A percentile compares a stretch with the other conserved stretches of the same genome.
Conservation (phyloP, 64 coral and sea anemone species). For the Hydrozoanthus tunicans region DNA sequence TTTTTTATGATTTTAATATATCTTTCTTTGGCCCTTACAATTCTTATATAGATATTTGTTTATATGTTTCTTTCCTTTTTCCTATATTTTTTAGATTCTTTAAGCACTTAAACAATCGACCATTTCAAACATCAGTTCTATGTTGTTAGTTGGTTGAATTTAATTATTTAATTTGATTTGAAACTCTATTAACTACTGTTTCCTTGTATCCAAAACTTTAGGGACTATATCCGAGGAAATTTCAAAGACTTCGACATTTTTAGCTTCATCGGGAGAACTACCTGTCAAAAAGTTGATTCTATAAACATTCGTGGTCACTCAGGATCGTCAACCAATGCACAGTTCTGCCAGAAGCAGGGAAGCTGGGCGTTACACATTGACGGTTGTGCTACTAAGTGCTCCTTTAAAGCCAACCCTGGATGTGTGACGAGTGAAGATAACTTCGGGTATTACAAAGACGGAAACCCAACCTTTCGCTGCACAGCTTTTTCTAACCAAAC, state of each 20-base stretch:
- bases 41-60: too few relatives aligned
- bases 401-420: slow-evolving; percentile 37
- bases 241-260: slow-evolving; percentile 2
- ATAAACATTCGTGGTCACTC: slow-evolving; percentile 52
- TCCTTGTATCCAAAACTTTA: neutral
- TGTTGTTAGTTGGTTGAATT: too few relatives aligned
- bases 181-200: neutral
- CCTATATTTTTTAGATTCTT: too few relatives aligned
- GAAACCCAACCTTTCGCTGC: slow-evolving; percentile 52
- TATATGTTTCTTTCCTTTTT: too few relatives aligned
- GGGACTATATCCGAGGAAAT: slow-evolving; percentile 66
- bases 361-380: slow-evolving; percentile 38
- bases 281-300: slow-evolving; percentile 57
- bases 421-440: slow-evolving; percentile 18
- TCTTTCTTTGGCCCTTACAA: too few relatives aligned
- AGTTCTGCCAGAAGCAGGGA: slow-evolving; percentile 31
- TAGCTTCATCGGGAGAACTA: neutral
- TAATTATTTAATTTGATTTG: too few relatives aligned
- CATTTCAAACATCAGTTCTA: too few relatives aligned
- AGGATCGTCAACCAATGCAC: neutral
- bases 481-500: neutral
- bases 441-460: slow-evolving; percentile 56
- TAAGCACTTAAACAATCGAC: too few relatives aligned
- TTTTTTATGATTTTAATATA: too few relatives aligned
- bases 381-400: neutral